A percentile compares a stretch with the other conserved stretches of the same genome.
phyloP scores from a whole-genome alignment of 2,113 vertebrate genomes.

The Mesoclemmys tuberculata region DNA sequence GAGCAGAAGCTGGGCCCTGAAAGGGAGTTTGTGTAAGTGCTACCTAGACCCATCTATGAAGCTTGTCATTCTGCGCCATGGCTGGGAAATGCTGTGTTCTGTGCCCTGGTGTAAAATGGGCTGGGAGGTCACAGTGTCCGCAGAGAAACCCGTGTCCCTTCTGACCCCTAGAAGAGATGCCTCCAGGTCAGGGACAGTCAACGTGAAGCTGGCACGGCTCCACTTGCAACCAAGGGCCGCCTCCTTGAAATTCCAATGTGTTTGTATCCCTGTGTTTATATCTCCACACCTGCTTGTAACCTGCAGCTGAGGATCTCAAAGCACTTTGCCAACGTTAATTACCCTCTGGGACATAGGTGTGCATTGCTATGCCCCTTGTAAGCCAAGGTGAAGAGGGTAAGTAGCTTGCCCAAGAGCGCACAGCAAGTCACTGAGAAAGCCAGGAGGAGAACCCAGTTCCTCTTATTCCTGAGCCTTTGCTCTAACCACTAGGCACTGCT shows the following conservation, averaged over 20 bases:
- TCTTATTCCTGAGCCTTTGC: neutral
- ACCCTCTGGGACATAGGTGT: neutral
- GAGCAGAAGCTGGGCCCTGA: too few relatives aligned
- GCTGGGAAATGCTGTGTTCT: neutral
- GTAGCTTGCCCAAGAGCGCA: too few relatives aligned
- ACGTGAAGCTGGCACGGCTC: neutral
- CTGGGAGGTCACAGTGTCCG: neutral
- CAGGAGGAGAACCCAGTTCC: neutral
- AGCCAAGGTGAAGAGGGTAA: too few relatives aligned
- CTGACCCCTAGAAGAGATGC: neutral
- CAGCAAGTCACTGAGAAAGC: neutral
- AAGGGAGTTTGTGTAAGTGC: neutral
- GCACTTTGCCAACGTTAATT: too few relatives aligned
- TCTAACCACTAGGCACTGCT: neutral
- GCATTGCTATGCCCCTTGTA: neutral
- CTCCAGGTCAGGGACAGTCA: neutral
- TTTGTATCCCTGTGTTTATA: neutral
- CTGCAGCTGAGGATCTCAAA: too few relatives aligned
- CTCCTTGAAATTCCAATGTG: neutral
- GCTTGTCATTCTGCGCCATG: neutral
- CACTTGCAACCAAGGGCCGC: neutral
- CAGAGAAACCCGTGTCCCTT: neutral
- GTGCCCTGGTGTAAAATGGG: too few relatives aligned
- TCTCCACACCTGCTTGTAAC: neutral
- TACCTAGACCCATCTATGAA: neutral